Evolutionary conservation across 1,140 invertebrate genomes (phyloP).

Genomic region (Drosophila bocqueti): DNA sequence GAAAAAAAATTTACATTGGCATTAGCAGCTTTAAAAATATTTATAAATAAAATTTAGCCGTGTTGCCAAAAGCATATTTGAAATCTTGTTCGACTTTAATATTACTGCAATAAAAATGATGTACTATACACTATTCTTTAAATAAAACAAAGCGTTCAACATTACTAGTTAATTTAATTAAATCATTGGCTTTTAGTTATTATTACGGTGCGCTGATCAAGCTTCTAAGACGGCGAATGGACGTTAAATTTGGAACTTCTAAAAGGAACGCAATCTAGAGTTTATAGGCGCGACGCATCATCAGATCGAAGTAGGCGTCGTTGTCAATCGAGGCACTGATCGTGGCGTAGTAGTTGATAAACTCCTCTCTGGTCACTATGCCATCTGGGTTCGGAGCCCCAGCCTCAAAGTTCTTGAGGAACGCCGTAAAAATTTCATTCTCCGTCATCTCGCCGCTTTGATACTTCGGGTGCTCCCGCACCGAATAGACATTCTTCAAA

Average conservation of each 20-base stretch:
- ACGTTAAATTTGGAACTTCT: constrained; percentile 6
- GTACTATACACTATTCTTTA: too few species aligned
- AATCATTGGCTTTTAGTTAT: constrained; percentile 42
- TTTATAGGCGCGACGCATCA: constrained; percentile 96
- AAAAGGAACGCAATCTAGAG: constrained; percentile 86
- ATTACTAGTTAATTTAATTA: constrained; percentile 32
- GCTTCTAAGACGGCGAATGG: constrained; percentile 34
- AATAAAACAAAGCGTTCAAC: constrained; percentile 1
- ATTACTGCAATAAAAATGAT: background rate
- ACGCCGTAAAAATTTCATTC: constrained; percentile 92
- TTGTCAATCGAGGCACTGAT: constrained; percentile 97
- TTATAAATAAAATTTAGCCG: background rate
- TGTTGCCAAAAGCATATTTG: background rate
- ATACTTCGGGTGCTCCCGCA: constrained; percentile 87
- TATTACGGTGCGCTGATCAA: constrained; percentile 23
- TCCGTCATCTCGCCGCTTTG: constrained; percentile 95
- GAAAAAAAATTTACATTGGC: background rate
- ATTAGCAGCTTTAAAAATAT: background rate
- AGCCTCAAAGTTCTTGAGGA: constrained; percentile 94
- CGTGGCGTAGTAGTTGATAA: constrained; percentile 96
- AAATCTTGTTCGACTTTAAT: background rate
- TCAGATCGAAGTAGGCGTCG: constrained; percentile 97
- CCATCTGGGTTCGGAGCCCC: constrained; percentile 91
- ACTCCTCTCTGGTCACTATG: constrained; percentile 95
- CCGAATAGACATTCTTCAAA: constrained; percentile 86